Base-by-base conservation (phyloP, 2,888 invertebrate species). In the Nipponacmea schrenckii region DNA sequence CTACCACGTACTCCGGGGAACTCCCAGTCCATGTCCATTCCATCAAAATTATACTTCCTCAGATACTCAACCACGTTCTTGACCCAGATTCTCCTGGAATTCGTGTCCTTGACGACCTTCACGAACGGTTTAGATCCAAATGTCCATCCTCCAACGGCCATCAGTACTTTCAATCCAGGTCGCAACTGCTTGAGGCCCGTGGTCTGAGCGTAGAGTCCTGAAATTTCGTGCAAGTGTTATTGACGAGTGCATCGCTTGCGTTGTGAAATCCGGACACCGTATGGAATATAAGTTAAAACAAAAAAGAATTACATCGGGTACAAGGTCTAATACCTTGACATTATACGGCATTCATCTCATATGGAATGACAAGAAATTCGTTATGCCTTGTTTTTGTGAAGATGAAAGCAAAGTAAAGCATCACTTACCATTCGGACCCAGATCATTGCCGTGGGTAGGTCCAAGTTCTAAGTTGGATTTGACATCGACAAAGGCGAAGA, bases 1-100 rank as follows among this genome's bases (percentile, higher is more conserved):
- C 86, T 85, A 14, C 85, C 85, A 68, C 85, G 73, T 65, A 80
- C 79, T 0, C 79, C 82, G 0, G 97, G 97, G 86, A 96, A 97
- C 85, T 96, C 96, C 96, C 96, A 97, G 83, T 96, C 96, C 64
- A 97, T 90, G 83, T 96, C 96, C 0, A 97, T 90, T 7, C 97
- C 97, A 76, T 93, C 92, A 86, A 97, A 97, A 66, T 93, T 93
- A 84, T 80, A 69, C n/a, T 78, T 66, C 56, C 82, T 77, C 50
- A 78, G 72, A 74, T 72, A 82, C 26, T 44, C 65, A 14, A 62
- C 73, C 56, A 68, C 73, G 73, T 68, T 70, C 14, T 64, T 14
- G 2, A 67, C 71, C 65, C 71, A 75, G 10, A n/a, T 46, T 24
- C 45, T 45, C 24, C 71, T 56, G 7, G 48, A 68, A 24, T 63